Conservation (phyloP, 1,140 invertebrate species). For the Conopomorpha cramerella region DNA sequence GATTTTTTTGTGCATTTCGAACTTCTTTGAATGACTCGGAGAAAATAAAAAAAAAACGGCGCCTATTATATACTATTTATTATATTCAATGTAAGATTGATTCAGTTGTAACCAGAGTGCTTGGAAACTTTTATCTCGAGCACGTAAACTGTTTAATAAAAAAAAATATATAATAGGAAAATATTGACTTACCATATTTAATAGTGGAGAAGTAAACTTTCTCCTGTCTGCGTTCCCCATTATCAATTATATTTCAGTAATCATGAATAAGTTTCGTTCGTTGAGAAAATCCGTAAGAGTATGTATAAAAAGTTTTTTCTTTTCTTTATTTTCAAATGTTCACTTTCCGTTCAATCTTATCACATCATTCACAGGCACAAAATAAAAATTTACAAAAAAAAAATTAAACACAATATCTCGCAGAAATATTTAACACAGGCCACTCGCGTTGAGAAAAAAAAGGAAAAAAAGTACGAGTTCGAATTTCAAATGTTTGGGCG, state of each 20-base stretch:
- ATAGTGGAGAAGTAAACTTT: not conserved
- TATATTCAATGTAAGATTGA: too few relatives aligned
- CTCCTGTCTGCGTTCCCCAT: conserved; percentile 3
- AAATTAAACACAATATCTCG: too few relatives aligned
- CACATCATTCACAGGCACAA: conserved; percentile 40
- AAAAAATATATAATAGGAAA: too few relatives aligned
- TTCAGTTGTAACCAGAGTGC: too few relatives aligned
- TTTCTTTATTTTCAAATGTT: not conserved
- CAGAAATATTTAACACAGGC: conserved; percentile 11
- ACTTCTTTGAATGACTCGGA: too few relatives aligned
- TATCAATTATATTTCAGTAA: not conserved
- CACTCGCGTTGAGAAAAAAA: conserved; percentile 21
- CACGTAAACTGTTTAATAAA: too few relatives aligned
- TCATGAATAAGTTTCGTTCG: not conserved
- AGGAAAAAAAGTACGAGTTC: conserved; percentile 18
- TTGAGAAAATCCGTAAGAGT: not conserved
- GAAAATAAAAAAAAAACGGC: too few relatives aligned
- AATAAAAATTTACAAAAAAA: conserved; percentile 1
- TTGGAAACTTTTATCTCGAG: too few relatives aligned
- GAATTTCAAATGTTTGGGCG: conserved; percentile 32
- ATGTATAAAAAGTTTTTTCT: not conserved
- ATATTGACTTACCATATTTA: conserved; percentile 4
- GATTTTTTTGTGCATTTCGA: too few relatives aligned
- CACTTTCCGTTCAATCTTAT: conserved; percentile 8
- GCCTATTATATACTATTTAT: too few relatives aligned